Conservation (phyloP, 2,888 invertebrate genomes). For the Lycophotia porphyrea region DNA sequence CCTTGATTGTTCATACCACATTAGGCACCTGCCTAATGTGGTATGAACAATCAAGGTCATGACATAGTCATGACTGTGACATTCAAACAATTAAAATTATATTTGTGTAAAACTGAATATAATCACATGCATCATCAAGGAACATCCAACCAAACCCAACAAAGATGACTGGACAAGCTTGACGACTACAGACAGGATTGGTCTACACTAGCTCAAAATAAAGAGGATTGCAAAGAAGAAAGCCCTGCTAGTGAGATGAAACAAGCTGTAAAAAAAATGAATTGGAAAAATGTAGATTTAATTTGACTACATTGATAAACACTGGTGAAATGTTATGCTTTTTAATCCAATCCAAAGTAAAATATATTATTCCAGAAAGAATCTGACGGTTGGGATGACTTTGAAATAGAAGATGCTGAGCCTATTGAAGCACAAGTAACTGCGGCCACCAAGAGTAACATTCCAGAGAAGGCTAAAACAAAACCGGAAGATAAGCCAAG, state of each 20-base stretch:
- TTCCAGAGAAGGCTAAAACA: constrained; percentile 16
- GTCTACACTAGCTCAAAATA: background rate
- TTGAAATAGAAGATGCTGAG: constrained; percentile 83
- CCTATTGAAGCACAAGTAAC: constrained; percentile 56
- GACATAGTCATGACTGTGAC: too few relatives aligned
- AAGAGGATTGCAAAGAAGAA: background rate
- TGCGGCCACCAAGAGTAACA: constrained; percentile 18
- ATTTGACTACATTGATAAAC: background rate
- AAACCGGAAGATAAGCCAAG: constrained; percentile 29
- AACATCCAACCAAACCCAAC: too few relatives aligned
- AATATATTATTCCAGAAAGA: constrained; percentile 63
- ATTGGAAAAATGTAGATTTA: background rate
- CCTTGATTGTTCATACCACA: background rate
- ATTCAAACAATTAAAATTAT: background rate
- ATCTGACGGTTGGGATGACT: constrained; percentile 88
- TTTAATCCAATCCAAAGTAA: background rate
- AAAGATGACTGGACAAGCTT: background rate
- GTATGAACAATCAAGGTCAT: too few relatives aligned
- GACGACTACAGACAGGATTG: background rate
- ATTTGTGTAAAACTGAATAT: background rate
- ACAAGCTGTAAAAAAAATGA: background rate
- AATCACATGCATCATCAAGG: too few relatives aligned
- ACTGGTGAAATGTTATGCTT: background rate
- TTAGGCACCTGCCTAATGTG: too few relatives aligned
- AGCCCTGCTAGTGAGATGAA: background rate